Evolutionary conservation across 2,797 vertebrate genomes (phyloP), one percentile per base, ranked within the genome.

Genomic region (Agapornis canus): DNA sequence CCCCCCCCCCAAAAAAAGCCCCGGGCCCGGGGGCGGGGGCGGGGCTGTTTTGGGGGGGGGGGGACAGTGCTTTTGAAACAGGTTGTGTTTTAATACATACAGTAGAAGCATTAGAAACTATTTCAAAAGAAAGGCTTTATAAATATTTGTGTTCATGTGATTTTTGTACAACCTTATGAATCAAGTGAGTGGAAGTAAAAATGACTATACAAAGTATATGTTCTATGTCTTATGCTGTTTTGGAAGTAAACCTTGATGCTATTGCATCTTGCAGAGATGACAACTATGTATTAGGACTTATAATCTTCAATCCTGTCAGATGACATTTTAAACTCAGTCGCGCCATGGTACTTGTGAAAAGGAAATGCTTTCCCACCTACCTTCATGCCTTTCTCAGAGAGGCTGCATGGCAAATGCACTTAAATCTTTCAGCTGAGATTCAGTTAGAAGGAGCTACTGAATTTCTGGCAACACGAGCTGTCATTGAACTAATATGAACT

Each of bases 401-500:
- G 39, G n/a, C 37, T 78, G 76, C 57, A n/a, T 5, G 75, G 66
- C 49, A 80, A 71, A 27, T 3, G 11, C 13, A n/a, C 77, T 80
- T 45, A 63, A 56, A 72, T 83, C 85, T 92, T 92, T 77, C 27
- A 6, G 5, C 42, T 31, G 31, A 51, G 45, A 71, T 31, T 90
- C 65, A 64, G 31, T 39, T 29, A 59, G 90, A 68, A 96, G 40
- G 57, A 94, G 35, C 93, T 92, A 83, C 92, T 81, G 89, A 93
- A 92, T 12, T 86, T 39, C 31, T 78, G 82, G 81, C 65, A 94
- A 37, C 3, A 3, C 54, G 86, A 81, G 52, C 43, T 92, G 48
- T 79, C 7, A n/a, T 35, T 97, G 93, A 97, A 95, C 94, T 94
- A 80, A 96, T 70, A 84, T 84, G 93, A 96, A 95, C 96, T 76